Evolutionary conservation across 2,888 invertebrate species (phyloP).

Genomic region (Phorcus lineatus): DNA sequence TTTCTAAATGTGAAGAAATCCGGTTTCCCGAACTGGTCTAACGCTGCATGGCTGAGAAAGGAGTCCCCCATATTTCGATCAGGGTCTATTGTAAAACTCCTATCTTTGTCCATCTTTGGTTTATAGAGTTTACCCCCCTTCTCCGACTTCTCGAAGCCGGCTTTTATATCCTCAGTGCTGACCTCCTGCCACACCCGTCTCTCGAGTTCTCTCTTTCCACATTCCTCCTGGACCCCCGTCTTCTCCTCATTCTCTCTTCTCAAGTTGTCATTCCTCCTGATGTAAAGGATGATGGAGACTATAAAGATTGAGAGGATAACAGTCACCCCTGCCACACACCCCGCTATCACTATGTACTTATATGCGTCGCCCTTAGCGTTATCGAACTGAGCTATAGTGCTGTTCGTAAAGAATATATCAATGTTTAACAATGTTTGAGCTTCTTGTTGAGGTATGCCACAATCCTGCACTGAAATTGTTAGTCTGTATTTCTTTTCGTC

Average conservation of each 20-base stretch:
- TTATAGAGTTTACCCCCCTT: slow-evolving; percentile 19
- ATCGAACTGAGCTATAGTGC: slow-evolving; percentile 32
- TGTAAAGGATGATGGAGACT: slow-evolving; percentile 39
- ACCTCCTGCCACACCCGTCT: slow-evolving; percentile 25
- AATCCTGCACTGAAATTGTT: slow-evolving; percentile 91
- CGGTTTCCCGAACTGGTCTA: slow-evolving; percentile 43
- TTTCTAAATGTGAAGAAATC: slow-evolving; percentile 49
- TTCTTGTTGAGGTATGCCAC: slow-evolving; percentile 85
- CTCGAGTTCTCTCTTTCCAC: slow-evolving; percentile 39
- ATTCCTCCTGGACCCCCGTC: slow-evolving; percentile 45
- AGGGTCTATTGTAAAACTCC: slow-evolving; percentile 13
- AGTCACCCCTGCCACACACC: slow-evolving; percentile 41
- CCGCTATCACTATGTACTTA: slow-evolving; percentile 41
- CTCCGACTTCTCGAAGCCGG: slow-evolving; percentile 4
- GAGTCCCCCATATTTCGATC: slow-evolving; percentile 17
- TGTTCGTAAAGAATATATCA: slow-evolving; percentile 41
- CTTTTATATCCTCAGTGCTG: slow-evolving; percentile 29
- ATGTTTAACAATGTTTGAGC: slow-evolving; percentile 36
- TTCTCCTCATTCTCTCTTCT: slow-evolving; percentile 35
- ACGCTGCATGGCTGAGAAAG: not conserved
- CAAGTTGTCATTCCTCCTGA: slow-evolving; percentile 25
- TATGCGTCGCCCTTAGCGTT: slow-evolving; percentile 31
- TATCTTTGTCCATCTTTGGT: slow-evolving; percentile 22
- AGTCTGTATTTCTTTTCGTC: slow-evolving; percentile 83
- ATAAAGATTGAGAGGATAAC: slow-evolving; percentile 42